Conservation (phyloP, 2,113 vertebrate genomes). For the Montifringilla adamsi region DNA sequence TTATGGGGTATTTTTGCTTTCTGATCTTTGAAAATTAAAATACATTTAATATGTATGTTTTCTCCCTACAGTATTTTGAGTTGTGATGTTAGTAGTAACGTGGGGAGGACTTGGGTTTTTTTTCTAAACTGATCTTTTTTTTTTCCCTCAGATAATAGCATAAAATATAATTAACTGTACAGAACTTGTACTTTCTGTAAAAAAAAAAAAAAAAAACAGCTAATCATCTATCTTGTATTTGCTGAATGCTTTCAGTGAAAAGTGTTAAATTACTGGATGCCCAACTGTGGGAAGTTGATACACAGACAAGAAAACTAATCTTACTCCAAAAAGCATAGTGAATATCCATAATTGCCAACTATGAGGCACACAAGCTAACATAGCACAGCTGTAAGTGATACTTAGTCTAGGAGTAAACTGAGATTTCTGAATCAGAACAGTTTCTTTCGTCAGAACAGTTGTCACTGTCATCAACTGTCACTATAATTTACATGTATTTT, state of each 20-base stretch:
- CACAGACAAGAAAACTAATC: slow-evolving; percentile 53
- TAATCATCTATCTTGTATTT: slow-evolving; percentile 23
- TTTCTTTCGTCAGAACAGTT: background rate
- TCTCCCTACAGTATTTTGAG: background rate
- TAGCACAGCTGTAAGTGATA: slow-evolving; percentile 33
- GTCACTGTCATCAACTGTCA: background rate
- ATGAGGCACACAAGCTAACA: background rate
- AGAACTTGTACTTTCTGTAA: background rate
- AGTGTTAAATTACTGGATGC: slow-evolving; percentile 49
- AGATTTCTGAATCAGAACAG: background rate
- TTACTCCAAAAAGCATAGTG: background rate
- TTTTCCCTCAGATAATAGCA: background rate
- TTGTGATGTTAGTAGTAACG: background rate
- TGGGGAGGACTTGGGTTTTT: rapidly evolving
- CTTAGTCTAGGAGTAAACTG: background rate
- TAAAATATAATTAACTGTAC: background rate
- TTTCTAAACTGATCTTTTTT: background rate
- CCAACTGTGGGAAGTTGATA: slow-evolving; percentile 26
- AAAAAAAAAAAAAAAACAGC: background rate
- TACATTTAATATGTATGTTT: background rate
- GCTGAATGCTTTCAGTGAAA: slow-evolving; percentile 52
- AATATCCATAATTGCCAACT: slow-evolving; percentile 47
- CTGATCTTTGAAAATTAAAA: background rate
- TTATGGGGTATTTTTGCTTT: background rate
- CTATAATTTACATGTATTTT: slow-evolving; percentile 11